Conservation (phyloP, 1,140 invertebrate species). For the Sitophilus oryzae region DNA sequence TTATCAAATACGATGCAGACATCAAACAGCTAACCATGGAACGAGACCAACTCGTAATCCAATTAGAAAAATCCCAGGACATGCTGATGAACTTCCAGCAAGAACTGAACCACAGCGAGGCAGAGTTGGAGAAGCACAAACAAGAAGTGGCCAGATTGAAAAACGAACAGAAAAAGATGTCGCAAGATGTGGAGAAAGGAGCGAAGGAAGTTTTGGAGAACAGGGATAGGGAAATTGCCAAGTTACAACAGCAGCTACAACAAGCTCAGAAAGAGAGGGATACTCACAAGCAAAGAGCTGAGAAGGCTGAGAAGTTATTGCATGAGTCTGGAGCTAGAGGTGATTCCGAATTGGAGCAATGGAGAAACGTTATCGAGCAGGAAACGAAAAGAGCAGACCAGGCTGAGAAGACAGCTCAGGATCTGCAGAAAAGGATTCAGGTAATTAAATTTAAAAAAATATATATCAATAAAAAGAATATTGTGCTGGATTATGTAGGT, state of each 20-base stretch:
- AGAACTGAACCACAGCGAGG: slow-evolving; percentile 75
- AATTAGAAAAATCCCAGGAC: slow-evolving; percentile 86
- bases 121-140: slow-evolving; percentile 71
- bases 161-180: slow-evolving; percentile 60
- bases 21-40: slow-evolving; percentile 79
- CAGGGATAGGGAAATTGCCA: slow-evolving; percentile 64
- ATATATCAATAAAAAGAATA: no score
- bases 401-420: slow-evolving; percentile 60
- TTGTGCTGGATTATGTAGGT: no score
- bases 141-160: slow-evolving; percentile 72
- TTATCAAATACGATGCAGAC: slow-evolving; percentile 76
- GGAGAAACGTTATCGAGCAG: slow-evolving; percentile 68
- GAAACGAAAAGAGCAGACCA: slow-evolving; percentile 66
- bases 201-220: slow-evolving; percentile 62
- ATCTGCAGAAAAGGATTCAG: slow-evolving; percentile 73
- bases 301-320: slow-evolving; percentile 60
- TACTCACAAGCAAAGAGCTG: slow-evolving; percentile 59
- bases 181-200: slow-evolving; percentile 62
- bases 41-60: slow-evolving; percentile 78
- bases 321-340: slow-evolving; percentile 54
- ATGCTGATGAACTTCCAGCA: slow-evolving; percentile 90
- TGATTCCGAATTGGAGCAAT: slow-evolving; percentile 64
- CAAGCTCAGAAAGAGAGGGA: slow-evolving; percentile 60
- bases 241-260: slow-evolving; percentile 67
- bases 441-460: no score